Conservation (phyloP, 2,888 invertebrate species). For the Cryptosula pallasiana region DNA sequence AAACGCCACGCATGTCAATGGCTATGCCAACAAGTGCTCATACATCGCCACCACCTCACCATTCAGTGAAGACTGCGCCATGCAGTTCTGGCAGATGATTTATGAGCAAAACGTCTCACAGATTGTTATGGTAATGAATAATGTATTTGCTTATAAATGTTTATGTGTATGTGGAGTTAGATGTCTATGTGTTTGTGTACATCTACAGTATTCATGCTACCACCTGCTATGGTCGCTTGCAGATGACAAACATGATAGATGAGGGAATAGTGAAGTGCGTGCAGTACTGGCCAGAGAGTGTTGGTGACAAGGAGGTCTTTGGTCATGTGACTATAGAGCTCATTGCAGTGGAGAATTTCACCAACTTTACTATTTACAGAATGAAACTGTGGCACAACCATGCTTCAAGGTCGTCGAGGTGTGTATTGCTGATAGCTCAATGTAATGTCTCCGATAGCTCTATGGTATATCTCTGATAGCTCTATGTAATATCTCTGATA, state of each 20-base stretch:
- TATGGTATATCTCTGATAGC: no score
- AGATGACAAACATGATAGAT: conserved; percentile 54
- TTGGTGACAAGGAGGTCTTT: conserved; percentile 66
- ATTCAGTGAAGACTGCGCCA: conserved; percentile 50
- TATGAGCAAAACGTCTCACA: conserved; percentile 53
- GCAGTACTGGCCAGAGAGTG: conserved; percentile 74
- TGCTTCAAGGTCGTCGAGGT: no score
- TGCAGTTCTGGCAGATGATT: conserved; percentile 58
- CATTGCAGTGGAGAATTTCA: conserved; percentile 80
- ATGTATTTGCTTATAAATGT: neutral
- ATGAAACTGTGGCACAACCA: conserved; percentile 31
- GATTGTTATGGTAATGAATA: conserved; percentile 50
- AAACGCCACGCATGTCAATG: conserved; percentile 44
- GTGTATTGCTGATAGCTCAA: no score
- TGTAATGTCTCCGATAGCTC: no score
- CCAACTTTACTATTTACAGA: conserved; percentile 69
- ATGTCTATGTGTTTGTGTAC: neutral
- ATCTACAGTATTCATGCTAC: neutral
- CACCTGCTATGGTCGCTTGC: neutral
- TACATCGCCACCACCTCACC: conserved; percentile 58
- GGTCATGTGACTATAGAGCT: conserved; percentile 83
- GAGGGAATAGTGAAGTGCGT: conserved; percentile 69
- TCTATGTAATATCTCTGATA: no score
- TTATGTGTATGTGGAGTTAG: neutral
- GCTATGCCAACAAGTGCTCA: conserved; percentile 49